These are phyloP conservation scores for Cossypha niveicapilla DNA, from an alignment of 2,797 vertebrate species.

Conservation along the genomic window DNA sequence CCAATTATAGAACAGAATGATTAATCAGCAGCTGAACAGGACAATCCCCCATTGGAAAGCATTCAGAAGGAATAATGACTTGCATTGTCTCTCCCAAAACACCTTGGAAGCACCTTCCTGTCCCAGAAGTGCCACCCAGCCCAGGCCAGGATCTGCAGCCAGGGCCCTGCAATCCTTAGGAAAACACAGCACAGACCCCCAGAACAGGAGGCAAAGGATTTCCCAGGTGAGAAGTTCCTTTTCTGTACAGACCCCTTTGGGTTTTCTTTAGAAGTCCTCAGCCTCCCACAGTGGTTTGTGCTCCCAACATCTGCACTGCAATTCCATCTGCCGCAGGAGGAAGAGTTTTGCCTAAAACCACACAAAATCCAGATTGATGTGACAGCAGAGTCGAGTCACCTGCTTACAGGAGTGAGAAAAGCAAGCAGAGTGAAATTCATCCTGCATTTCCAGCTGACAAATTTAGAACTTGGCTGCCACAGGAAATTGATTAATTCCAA, in stretches of 20 bases:
- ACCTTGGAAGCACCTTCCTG: neutral
- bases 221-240: neutral
- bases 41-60: accelerated
- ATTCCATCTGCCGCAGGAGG: neutral
- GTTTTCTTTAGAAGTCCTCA: neutral
- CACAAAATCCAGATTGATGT: neutral
- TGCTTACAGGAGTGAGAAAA: neutral
- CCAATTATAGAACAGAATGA: neutral
- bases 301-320: neutral
- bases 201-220: neutral
- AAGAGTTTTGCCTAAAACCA: neutral
- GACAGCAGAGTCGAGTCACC: neutral
- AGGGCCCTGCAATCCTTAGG: neutral
- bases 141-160: neutral
- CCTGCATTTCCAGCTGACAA: neutral
- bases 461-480: neutral
- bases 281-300: neutral
- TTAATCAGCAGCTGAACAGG: neutral
- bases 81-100: neutral
- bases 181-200: neutral
- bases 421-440: neutral
- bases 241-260: neutral
- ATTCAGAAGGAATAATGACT: accelerated
- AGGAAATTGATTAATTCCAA: neutral
- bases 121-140: neutral